Conservation (phyloP, 1,140 invertebrate species). For the Tetramorium parvispinum region DNA sequence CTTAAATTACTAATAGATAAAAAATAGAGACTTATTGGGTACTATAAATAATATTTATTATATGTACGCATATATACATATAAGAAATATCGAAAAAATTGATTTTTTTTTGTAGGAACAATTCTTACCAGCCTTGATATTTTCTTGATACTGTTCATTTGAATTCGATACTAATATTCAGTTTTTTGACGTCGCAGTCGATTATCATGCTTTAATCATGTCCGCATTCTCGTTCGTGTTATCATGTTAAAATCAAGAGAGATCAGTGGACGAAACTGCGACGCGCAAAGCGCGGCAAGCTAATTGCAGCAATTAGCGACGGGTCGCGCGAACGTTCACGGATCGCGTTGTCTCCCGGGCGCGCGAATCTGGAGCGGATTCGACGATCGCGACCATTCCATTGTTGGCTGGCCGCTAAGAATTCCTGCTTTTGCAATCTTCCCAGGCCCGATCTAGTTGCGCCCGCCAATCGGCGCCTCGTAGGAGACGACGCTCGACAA, state of each 20-base stretch:
- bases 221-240: slow-evolving; percentile 36
- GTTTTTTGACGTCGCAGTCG: neutral
- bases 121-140: neutral
- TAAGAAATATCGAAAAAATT: neutral
- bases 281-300: slow-evolving; percentile 4
- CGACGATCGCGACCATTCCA: slow-evolving; percentile 77
- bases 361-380: slow-evolving; percentile 76
- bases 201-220: neutral
- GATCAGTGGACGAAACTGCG: neutral
- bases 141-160: neutral
- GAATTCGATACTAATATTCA: neutral
- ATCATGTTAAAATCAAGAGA: slow-evolving; percentile 22
- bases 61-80: neutral
- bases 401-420: slow-evolving; percentile 77
- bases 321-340: slow-evolving; percentile 49
- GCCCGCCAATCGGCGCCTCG: slow-evolving; percentile 69
- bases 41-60: neutral
- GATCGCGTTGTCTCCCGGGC: slow-evolving; percentile 32
- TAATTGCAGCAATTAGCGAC: slow-evolving; percentile 57
- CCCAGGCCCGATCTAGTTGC: slow-evolving; percentile 77
- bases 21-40: neutral
- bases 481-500: slow-evolving; percentile 72
- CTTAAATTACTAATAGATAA: neutral
- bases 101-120: neutral
- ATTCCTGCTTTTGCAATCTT: slow-evolving; percentile 82